Base-by-base conservation (phyloP, 2,797 vertebrate genomes). In the Danio albolineatus region DNA sequence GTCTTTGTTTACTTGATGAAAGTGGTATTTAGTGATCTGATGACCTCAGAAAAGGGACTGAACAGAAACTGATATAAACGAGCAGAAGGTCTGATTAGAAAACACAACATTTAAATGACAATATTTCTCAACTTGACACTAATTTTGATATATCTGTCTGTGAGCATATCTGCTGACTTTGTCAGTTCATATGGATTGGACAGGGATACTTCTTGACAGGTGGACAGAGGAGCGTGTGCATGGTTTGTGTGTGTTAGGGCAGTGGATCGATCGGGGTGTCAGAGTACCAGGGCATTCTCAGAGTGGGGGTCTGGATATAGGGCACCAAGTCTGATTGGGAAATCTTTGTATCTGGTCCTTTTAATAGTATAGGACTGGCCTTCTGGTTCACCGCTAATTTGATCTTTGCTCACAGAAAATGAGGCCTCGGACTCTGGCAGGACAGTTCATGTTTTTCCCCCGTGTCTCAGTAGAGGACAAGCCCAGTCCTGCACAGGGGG, bases 331-430 rank as follows among this genome's bases (percentile, higher is more conserved):
- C 60, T 64, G 71, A 83, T 78, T 85, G 56, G 78, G 73, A 65
- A 64, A 44, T 81, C 65, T 74, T 77, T 82, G 53, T 83, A 71
- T 85, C 77, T 80, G 67, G 43, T 39, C 62, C 78, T 76, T 83
- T 65, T 81, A 84, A 82, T 88, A 78, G 84, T 90, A 85, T 85
- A 83, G 83, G 87, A 83, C 90, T 89, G 84, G 85, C 90, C 87
- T 83, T 86, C 82, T 77, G 81, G 82, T 88, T 87, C 84, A 76
- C 81, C 60, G 84, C 88, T 87, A 82, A 84, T 84, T 86, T 90
- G 86, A 91, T 90, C 86, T 67, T 65, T 82, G 80, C 82, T 87
- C 87, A 74, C 85, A 83, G 61, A 85, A 87, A 88, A 85, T 88
- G 85, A 90, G 83, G 75, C 83, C 76, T 51, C 54, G 4, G 48